Evolutionary conservation across 2,888 invertebrate genomes (phyloP).

Genomic region (Nasonia oneida): DNA sequence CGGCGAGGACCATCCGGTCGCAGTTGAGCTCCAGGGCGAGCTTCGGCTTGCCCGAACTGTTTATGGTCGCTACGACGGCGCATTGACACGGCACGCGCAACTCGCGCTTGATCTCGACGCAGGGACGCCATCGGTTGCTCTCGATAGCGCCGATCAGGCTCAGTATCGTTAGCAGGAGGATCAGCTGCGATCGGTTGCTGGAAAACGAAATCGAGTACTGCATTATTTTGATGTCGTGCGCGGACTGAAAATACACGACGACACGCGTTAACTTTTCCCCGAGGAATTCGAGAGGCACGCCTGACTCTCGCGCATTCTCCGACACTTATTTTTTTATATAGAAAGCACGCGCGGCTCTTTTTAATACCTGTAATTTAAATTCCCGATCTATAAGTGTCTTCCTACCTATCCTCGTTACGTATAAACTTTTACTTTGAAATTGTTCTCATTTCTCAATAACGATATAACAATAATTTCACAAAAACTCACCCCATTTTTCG

Average conservation of each 20-base stretch:
- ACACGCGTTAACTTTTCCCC: neutral
- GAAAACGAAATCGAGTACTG: neutral
- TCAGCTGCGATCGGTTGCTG: conserved; percentile 55
- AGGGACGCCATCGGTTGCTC: conserved; percentile 83
- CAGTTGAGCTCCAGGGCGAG: conserved; percentile 88
- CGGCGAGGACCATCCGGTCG: conserved; percentile 89
- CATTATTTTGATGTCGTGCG: too few relatives aligned
- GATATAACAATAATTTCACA: too few relatives aligned
- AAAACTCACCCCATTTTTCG: too few relatives aligned
- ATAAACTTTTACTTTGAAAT: too few relatives aligned
- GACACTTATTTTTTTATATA: neutral
- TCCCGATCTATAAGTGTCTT: neutral
- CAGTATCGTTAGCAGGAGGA: conserved; percentile 58
- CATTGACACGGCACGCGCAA: conserved; percentile 88
- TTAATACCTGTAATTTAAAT: neutral
- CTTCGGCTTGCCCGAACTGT: conserved; percentile 74
- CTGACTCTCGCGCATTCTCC: neutral
- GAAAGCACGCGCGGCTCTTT: neutral
- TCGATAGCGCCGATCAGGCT: conserved; percentile 59
- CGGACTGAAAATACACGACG: neutral
- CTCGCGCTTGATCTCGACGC: conserved; percentile 88
- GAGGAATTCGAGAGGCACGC: conserved; percentile 5
- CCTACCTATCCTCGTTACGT: neutral
- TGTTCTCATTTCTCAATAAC: too few relatives aligned
- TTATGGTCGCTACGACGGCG: conserved; percentile 65